Evolutionary conservation across 2,888 invertebrate species (phyloP).

Genomic region (Linnaemya tessellans): DNA sequence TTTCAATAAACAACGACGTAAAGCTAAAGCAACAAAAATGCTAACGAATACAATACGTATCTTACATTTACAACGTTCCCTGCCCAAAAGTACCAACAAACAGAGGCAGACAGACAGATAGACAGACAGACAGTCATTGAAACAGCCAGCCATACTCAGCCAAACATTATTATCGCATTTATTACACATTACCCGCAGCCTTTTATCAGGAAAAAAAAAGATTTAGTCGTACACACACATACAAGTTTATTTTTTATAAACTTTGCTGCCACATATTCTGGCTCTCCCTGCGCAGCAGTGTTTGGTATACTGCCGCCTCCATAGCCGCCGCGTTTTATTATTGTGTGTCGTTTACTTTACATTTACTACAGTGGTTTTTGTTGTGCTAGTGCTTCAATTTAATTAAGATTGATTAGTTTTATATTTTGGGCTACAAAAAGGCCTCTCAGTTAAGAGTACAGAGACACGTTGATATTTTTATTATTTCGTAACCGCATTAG

Average conservation of each 20-base stretch:
- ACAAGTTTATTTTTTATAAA: slow-evolving; percentile 19
- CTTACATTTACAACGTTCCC: slow-evolving; percentile 52
- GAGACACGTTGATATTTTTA: background rate
- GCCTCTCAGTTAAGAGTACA: background rate
- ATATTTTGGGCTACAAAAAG: background rate
- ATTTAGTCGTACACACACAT: slow-evolving; percentile 37
- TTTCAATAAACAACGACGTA: slow-evolving; percentile 29
- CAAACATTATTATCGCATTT: slow-evolving; percentile 68
- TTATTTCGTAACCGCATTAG: background rate
- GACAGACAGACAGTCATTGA: slow-evolving; percentile 18
- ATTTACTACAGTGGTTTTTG: slow-evolving; percentile 55
- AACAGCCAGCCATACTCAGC: slow-evolving; percentile 19
- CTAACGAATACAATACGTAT: slow-evolving; percentile 39
- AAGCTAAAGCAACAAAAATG: slow-evolving; percentile 45
- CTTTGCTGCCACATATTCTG: slow-evolving; percentile 28
- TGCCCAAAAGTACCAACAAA: background rate
- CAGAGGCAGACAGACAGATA: background rate
- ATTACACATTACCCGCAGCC: slow-evolving; percentile 71
- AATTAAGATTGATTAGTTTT: background rate
- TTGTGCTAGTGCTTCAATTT: background rate
- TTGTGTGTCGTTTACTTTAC: slow-evolving; percentile 26
- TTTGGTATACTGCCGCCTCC: slow-evolving; percentile 24
- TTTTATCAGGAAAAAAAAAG: slow-evolving; percentile 49
- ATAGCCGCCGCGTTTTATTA: slow-evolving; percentile 24
- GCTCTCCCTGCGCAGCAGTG: slow-evolving; percentile 49